Percentiles rank a stretch among this genome's conserved stretches.
Conservation (phyloP, 2,888 invertebrate species). For the Deilephila elpenor region DNA sequence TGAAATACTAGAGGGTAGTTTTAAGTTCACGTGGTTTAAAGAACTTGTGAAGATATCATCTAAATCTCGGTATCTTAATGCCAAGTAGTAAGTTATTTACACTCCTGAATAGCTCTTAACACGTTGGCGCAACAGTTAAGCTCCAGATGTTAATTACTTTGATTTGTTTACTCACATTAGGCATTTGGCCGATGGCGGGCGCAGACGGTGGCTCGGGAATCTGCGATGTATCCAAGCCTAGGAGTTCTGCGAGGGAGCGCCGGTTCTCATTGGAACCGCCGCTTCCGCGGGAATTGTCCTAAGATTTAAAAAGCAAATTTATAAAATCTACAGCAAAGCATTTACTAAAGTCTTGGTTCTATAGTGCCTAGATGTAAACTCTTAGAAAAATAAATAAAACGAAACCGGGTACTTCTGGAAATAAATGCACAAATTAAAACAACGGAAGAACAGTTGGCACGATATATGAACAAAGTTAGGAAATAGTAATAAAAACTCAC, state of each 20-base stretch:
- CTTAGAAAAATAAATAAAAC: neutral
- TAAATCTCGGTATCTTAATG: too few species aligned
- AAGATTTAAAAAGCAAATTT: constrained; percentile 24
- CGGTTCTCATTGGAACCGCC: constrained; percentile 67
- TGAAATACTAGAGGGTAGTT: neutral
- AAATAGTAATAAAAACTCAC: constrained; percentile 52
- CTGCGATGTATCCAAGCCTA: constrained; percentile 59
- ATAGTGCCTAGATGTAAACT: too few species aligned
- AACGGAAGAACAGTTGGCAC: neutral
- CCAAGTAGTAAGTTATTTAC: too few species aligned
- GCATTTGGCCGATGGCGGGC: constrained; percentile 46
- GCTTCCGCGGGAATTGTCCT: constrained; percentile 68
- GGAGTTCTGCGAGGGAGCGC: constrained; percentile 66
- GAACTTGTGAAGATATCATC: too few species aligned
- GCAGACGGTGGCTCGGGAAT: constrained; percentile 54
- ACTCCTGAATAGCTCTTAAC: too few species aligned
- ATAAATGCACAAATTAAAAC: neutral
- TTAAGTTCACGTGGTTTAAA: neutral
- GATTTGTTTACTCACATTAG: constrained; percentile 60
- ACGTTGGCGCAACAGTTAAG: too few species aligned
- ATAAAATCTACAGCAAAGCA: neutral
- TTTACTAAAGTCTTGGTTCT: neutral
- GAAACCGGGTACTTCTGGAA: neutral
- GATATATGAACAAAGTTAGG: neutral
- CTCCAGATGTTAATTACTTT: neutral